Conservation (phyloP, 2,888 invertebrate species). For the Lycocerus yunnanus region DNA sequence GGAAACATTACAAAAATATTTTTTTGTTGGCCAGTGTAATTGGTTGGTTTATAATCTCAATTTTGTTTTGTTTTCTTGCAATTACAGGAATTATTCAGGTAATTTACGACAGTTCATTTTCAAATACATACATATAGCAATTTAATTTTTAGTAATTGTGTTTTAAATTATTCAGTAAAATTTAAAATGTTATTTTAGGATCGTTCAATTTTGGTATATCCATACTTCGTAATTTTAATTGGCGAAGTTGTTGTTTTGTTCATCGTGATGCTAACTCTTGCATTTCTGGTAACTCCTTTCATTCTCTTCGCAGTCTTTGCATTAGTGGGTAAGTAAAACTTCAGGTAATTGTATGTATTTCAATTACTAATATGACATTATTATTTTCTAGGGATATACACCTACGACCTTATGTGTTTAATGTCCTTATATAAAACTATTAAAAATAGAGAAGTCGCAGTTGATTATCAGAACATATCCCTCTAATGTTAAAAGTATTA, state of each 20-base stretch:
- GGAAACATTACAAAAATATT: too few species aligned
- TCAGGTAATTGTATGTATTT: background rate
- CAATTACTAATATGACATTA: background rate
- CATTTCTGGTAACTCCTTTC: background rate
- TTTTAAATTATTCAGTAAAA: too few species aligned
- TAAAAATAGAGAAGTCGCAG: background rate
- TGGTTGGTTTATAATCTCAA: background rate
- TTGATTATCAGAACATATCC: background rate
- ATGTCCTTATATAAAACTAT: background rate
- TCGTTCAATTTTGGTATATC: background rate
- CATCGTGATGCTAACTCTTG: background rate
- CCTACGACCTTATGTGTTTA: background rate
- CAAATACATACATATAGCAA: too few species aligned
- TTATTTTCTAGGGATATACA: background rate
- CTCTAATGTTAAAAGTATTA: too few species aligned
- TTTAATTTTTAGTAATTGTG: too few species aligned
- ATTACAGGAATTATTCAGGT: background rate
- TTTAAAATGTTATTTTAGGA: background rate
- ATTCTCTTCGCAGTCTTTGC: background rate
- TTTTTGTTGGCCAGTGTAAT: too few species aligned
- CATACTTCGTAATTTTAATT: background rate
- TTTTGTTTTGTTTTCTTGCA: background rate
- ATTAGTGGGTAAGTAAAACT: background rate
- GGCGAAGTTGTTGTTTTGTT: background rate
- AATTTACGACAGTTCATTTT: background rate